phyloP scores from a whole-genome alignment of 2,113 vertebrate genomes.

The Podarcis raffonei region DNA sequence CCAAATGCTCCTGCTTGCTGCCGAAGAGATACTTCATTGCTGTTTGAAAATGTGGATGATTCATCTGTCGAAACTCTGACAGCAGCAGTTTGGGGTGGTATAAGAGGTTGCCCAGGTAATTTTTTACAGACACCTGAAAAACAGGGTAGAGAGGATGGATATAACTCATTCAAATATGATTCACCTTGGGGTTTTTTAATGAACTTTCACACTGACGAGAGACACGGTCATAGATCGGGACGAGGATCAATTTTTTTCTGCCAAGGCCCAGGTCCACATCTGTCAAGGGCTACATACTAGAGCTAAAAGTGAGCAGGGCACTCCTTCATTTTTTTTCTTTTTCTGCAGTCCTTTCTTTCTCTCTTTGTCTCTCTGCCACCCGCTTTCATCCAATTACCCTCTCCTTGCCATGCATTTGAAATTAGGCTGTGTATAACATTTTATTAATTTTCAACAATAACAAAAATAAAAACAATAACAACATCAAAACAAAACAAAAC shows the following conservation, averaged over 20 bases:
- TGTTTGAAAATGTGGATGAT: slow-evolving; percentile 72
- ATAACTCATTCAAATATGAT: not conserved
- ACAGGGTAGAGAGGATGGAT: not conserved
- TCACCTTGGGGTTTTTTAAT: not conserved
- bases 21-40: slow-evolving; percentile 75
- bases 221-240: slow-evolving; percentile 3
- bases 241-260: not conserved
- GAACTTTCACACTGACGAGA: not conserved
- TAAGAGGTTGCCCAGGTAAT: slow-evolving; percentile 70
- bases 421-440: not conserved
- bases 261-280: not conserved
- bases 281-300: too few relatives aligned
- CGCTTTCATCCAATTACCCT: too few relatives aligned
- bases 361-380: too few relatives aligned
- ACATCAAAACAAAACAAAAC: too few relatives aligned
- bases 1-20: slow-evolving; percentile 69
- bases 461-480: too few relatives aligned
- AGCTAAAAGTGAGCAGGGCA: too few relatives aligned
- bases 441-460: too few relatives aligned
- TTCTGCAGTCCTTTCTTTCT: too few relatives aligned
- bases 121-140: slow-evolving; percentile 72
- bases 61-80: slow-evolving; percentile 69
- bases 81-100: slow-evolving; percentile 76
- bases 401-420: too few relatives aligned
- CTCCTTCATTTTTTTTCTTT: too few relatives aligned